phyloP scores from a whole-genome alignment of 2,888 invertebrate species.

The Agonum fuliginosum region DNA sequence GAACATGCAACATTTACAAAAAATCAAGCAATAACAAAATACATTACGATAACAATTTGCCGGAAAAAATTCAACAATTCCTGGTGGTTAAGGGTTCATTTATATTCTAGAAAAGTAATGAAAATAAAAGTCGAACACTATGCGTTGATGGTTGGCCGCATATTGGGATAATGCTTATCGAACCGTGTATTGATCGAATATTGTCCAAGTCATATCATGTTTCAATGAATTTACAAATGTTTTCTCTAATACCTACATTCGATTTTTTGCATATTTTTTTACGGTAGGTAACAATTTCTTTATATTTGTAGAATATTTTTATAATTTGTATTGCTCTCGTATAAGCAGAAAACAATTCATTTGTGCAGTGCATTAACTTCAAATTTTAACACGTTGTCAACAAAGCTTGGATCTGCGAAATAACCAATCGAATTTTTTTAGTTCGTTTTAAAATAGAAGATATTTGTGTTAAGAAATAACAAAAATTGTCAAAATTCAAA shows the following conservation, averaged over 20 bases:
- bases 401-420: too few relatives aligned
- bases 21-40: constrained; percentile 29
- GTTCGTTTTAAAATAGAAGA: too few relatives aligned
- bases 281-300: too few relatives aligned
- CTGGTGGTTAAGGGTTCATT: background rate
- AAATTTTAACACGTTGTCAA: too few relatives aligned
- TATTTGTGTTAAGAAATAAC: too few relatives aligned
- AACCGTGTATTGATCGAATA: constrained; percentile 32
- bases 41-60: constrained; percentile 15
- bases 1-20: constrained; percentile 43
- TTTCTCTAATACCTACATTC: constrained; percentile 5
- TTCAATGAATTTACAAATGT: constrained; percentile 27
- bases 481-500: too few relatives aligned
- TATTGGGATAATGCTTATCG: constrained; percentile 49
- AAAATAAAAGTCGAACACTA: too few relatives aligned
- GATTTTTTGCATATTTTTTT: background rate
- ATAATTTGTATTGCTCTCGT: too few relatives aligned
- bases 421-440: too few relatives aligned
- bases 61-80: background rate
- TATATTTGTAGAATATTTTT: too few relatives aligned
- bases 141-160: constrained; percentile 28
- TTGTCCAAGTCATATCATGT: constrained; percentile 40
- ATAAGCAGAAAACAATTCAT: too few relatives aligned
- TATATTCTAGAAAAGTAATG: constrained; percentile 20
- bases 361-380: too few relatives aligned